Conservation (phyloP, 2,888 invertebrate genomes). For the Erpobdella octoculata region DNA sequence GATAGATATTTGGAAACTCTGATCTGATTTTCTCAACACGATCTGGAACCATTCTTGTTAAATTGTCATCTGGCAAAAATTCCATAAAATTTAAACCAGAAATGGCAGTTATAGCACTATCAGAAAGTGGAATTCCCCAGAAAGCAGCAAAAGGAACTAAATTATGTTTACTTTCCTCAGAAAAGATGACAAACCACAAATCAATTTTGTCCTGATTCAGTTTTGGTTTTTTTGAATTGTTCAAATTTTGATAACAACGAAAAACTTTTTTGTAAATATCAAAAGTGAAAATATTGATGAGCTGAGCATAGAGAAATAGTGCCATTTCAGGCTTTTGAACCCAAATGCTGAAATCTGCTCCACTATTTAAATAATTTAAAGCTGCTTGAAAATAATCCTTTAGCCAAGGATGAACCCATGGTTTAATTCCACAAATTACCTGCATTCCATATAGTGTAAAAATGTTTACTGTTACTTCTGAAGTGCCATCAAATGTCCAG, state of each 20-base stretch:
- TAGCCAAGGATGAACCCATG: slow-evolving; percentile 38
- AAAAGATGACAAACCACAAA: slow-evolving; percentile 38
- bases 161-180: slow-evolving; percentile 33
- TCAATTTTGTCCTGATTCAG: slow-evolving; percentile 37
- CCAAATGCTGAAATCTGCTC: slow-evolving; percentile 36
- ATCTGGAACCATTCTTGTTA: slow-evolving; percentile 31
- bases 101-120: background rate
- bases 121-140: slow-evolving; percentile 38
- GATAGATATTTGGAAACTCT: too few species aligned
- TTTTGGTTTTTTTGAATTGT: slow-evolving; percentile 16
- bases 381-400: background rate
- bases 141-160: slow-evolving; percentile 37
- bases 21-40: too few species aligned
- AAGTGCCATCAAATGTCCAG: slow-evolving; percentile 40
- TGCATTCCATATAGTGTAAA: slow-evolving; percentile 40
- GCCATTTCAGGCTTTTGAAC: slow-evolving; percentile 34
- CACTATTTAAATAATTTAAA: slow-evolving; percentile 33
- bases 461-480: slow-evolving; percentile 40
- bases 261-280: slow-evolving; percentile 37
- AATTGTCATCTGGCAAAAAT: slow-evolving; percentile 35
- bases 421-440: slow-evolving; percentile 28
- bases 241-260: slow-evolving; percentile 5
- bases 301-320: slow-evolving; percentile 38
- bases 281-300: slow-evolving; percentile 38
- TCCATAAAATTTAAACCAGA: slow-evolving; percentile 8